Evolutionary conservation across 2,888 invertebrate species (phyloP).

Genomic region (Cephus rjabovi): DNA sequence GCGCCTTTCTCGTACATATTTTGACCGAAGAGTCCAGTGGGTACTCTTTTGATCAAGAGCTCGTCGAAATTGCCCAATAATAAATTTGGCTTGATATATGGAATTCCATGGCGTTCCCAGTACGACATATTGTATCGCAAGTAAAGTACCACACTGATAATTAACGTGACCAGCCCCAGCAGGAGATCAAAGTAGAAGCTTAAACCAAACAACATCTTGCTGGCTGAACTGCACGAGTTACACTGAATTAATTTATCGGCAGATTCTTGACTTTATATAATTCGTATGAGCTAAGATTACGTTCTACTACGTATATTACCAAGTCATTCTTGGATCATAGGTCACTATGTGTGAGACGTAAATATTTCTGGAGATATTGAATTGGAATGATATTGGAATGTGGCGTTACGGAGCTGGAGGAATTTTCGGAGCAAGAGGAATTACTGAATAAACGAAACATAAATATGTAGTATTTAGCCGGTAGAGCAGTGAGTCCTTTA

Average conservation of each 20-base stretch:
- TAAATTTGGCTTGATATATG: neutral
- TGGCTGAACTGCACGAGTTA: neutral
- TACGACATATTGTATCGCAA: neutral
- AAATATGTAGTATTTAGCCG: too few relatives aligned
- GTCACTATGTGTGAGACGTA: too few relatives aligned
- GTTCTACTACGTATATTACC: too few relatives aligned
- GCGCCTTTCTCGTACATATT: neutral
- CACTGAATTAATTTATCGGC: neutral
- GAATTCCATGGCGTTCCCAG: neutral
- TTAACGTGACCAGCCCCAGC: neutral
- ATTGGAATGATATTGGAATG: too few relatives aligned
- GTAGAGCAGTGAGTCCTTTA: too few relatives aligned
- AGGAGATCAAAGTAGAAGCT: neutral
- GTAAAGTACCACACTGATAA: neutral
- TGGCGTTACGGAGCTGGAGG: too few relatives aligned
- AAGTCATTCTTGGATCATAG: too few relatives aligned
- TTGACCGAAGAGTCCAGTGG: neutral
- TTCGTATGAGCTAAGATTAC: too few relatives aligned
- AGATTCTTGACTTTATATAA: too few relatives aligned
- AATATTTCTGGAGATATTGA: too few relatives aligned
- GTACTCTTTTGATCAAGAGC: neutral
- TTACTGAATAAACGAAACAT: too few relatives aligned
- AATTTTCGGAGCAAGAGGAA: too few relatives aligned
- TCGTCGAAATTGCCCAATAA: neutral
- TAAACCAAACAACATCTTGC: neutral